Base-by-base conservation (phyloP, 2,888 invertebrate species). In the Pheosia tremula region DNA sequence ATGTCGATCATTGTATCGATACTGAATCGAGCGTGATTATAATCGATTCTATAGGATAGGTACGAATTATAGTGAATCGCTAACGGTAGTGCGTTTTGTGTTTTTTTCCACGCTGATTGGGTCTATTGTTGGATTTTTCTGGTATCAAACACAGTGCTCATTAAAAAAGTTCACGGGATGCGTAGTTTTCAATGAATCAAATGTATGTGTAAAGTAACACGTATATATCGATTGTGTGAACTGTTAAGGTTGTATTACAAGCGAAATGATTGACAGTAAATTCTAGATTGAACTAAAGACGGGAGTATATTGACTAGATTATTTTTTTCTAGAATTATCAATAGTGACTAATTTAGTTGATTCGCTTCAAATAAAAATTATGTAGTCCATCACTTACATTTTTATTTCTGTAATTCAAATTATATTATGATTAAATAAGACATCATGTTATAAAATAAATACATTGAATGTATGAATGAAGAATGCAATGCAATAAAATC, bases 11-110 rank as follows among this genome's bases (percentile, higher is more conserved):
- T 83, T 81, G 75, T 76, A 80, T 79, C 80, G 80, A 82, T 82
- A 78, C 66, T 86, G 89, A 90, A 91, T 91, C 88, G 87, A 79
- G 72, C 86, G 80, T 92, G 90, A 92, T 92, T 91, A 87, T 86
- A 85, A 74, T 75, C 77, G 75, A 76, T 76, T 80, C 74, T 81
- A 82, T 83, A 88, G 86, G 87, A 61, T 71, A 24, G 24, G 24
- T 24, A 64, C 66, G 66, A 76, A 71, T 56, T 86, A 85, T 89
- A 86, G 82, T 73, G 83, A 70, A 82, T 84, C 84, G 80, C 68
- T 75, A 75, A 75, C 75, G 75, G 77, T 75, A 80, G 82, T 75
- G 58, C 59, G 80, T 83, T 84, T 79, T 79, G 77, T 79, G 79
- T 80, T 83, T 82, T 75, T 75, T 75, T 74, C 61, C 60, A 61